Base-by-base conservation (phyloP, 2,113 vertebrate genomes). In the Sinocyclocheilus rhinocerous region DNA sequence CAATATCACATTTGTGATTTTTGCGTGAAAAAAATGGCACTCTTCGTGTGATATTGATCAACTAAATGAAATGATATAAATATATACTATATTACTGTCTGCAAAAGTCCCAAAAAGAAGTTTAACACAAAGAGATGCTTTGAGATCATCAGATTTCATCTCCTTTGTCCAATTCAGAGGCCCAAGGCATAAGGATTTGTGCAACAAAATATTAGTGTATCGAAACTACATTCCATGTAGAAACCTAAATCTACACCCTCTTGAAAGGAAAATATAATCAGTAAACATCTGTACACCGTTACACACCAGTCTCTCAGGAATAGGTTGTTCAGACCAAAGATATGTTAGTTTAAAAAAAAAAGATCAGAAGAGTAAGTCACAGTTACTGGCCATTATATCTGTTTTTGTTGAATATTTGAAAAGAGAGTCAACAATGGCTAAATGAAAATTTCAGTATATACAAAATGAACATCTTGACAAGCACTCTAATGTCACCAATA, bases 211-310 rank as follows among this genome's bases (percentile, higher is more conserved):
- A 15, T 24, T 80, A 50, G 45, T 42, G 36, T 42, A 36, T 26
- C 45, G 84, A 85, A 85, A 86, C 55, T 10, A 10, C 0, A 82
- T 55, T 67, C n/a, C 36, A 45, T 81, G 22, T 33, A 6, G 67
- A 48, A 86, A 55, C 24, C 24, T 4, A 26, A 79, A 50, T 59
- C 50, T 86, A 50, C 24, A 24, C 69, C 20, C 16, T 65, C 11
- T 15, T 81, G 48, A 72, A 81, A 86, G 26, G n/a, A 10, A 72
- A 39, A 72, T 45, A 36, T 45, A 36, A 22, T 50, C 36, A 4
- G 67, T 45, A 57, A 70, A 81, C 33, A 45, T 72, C 7, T 61
- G 52, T 80, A 59, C 20, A 26, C 4, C 33, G 33, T 81, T 81
- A 73, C 77, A 61, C 8, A 29, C 42, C 42, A 42, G 42, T 42